Evolutionary conservation across 1,140 invertebrate species (phyloP).

Genomic region (Meloidogyne exigua): DNA sequence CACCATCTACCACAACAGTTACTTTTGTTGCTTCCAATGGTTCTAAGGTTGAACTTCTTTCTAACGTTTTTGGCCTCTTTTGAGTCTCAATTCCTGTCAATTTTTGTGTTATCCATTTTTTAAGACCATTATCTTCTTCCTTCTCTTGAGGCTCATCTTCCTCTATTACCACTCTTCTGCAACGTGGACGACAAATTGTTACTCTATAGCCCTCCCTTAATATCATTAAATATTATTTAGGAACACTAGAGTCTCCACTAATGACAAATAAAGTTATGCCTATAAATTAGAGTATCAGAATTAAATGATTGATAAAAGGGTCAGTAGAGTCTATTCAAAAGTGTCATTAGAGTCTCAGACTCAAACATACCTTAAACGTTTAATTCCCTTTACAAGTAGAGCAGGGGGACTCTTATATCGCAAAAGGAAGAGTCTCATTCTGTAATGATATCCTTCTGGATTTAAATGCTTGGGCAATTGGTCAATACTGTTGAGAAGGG

Average conservation of each 20-base stretch:
- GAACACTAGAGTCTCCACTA: background rate
- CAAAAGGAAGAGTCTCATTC: conserved; percentile 58
- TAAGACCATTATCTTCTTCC: conserved; percentile 11
- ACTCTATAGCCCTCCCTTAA: conserved; percentile 59
- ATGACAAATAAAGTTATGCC: too few relatives aligned
- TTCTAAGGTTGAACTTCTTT: background rate
- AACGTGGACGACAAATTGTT: conserved; percentile 62
- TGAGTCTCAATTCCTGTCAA: background rate
- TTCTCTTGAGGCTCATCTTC: conserved; percentile 1
- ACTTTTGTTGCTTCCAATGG: background rate
- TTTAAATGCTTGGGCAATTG: conserved; percentile 59
- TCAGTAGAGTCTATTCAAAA: background rate
- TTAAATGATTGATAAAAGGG: background rate
- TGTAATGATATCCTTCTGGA: conserved; percentile 41
- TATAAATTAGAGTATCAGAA: too few relatives aligned
- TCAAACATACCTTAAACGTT: conserved; percentile 53
- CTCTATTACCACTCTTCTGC: conserved; percentile 32
- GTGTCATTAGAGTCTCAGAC: background rate
- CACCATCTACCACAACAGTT: background rate
- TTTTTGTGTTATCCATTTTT: background rate
- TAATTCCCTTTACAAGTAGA: conserved; percentile 60
- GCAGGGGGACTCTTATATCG: conserved; percentile 61
- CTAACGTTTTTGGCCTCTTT: background rate
- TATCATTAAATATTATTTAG: conserved; percentile 7
- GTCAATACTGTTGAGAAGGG: conserved; percentile 52